Conservation (phyloP, 2,888 invertebrate species). For the Eudiplozoon nipponicum region DNA sequence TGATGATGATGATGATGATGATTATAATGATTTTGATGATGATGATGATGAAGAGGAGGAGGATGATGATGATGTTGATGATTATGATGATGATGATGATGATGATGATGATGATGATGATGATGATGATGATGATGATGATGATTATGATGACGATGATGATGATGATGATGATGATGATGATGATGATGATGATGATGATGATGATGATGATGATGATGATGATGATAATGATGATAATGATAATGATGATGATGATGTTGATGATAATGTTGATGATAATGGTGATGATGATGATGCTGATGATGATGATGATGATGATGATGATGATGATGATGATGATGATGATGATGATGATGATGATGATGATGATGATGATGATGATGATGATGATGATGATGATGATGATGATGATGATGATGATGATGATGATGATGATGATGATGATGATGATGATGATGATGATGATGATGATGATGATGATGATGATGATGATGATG, state of each 20-base stretch:
- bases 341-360: conserved; percentile 2
- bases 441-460: conserved; percentile 2
- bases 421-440: conserved; percentile 2
- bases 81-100: no score
- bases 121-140: conserved; percentile 2
- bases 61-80: no score
- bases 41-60: no score
- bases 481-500: conserved; percentile 2
- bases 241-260: no score
- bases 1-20: no score
- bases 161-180: conserved; percentile 2
- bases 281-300: no score
- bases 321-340: conserved; percentile 2
- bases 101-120: conserved; percentile 2
- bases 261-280: no score
- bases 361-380: conserved; percentile 2
- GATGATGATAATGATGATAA: conserved; percentile 2
- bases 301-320: no score
- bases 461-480: conserved; percentile 2
- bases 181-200: conserved; percentile 2
- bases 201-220: conserved; percentile 2
- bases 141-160: no score
- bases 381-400: conserved; percentile 2
- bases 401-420: conserved; percentile 2
- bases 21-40: no score